Evolutionary conservation across 2,888 invertebrate genomes (phyloP), one percentile per base, ranked within the genome.

Genomic region (Parthenolecanium corni): DNA sequence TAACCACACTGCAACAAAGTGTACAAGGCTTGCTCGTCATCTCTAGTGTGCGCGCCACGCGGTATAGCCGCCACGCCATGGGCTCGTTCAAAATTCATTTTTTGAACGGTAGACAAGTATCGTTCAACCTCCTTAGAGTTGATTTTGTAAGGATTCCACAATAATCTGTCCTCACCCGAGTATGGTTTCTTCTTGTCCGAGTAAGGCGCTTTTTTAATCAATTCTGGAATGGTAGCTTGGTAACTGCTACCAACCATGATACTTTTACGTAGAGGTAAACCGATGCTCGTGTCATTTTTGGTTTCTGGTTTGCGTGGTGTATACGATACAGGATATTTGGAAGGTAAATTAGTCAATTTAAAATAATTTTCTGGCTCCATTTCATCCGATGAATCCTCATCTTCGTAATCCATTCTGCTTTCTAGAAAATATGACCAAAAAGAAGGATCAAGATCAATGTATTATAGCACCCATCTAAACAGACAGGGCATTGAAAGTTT

Each of bases 241-340:
- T 86, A 95, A 71, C 91, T 89, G 67, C 84, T 83, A 18, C 95
- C 96, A 24, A 96, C 93, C 89, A 93, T 93, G 67, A 95, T 94
- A 21, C 89, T 91, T 80, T 81, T 69, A 14, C 64, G 65, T 16
- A 65, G 54, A 1, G 64, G 65, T 44, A 65, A 54, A 44, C 64
- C 66, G 49, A 64, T 64, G 3, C 49, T 23, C 20, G 58, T 36
- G 36, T 58, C 58, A 49, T 58, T 58, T 21, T 49, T 58, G 21
- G 21, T 58, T 18, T 58, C 58, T 2, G 36, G 21, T 58, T 58
- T 58, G 6, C 58, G 47, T 23, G 58, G 49, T 12, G 31, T 16
- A 51, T 58, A 58, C 9, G 58, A 20, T 23, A 49, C 49, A 23
- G 49, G 49, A 49, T 38, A 58, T 4, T 47, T 58, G 1, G 58